Evolutionary conservation across 2,113 vertebrate genomes (phyloP).

Genomic region (Pomatostomus ruficeps): DNA sequence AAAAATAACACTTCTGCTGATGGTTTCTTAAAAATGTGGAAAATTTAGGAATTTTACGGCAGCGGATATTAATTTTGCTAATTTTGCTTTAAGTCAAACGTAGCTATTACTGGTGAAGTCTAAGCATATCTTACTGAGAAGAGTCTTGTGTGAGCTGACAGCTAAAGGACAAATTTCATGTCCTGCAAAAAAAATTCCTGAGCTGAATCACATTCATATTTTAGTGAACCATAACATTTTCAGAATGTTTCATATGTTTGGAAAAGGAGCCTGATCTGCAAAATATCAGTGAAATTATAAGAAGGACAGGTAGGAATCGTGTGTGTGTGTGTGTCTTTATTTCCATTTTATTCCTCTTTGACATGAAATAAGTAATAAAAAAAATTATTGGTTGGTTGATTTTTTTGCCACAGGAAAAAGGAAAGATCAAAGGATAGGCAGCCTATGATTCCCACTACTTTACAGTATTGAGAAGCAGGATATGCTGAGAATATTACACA

Average conservation of each 20-base stretch:
- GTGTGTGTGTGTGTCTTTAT: neutral
- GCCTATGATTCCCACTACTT: neutral
- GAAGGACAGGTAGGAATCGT: neutral
- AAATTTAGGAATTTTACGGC: neutral
- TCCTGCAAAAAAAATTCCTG: neutral
- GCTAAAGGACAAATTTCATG: neutral
- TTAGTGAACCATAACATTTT: neutral
- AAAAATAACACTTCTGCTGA: neutral
- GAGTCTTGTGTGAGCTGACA: neutral
- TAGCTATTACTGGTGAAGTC: neutral
- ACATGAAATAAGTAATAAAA: neutral
- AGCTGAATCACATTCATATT: neutral
- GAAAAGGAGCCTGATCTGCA: neutral
- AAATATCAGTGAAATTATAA: neutral
- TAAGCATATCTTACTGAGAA: neutral
- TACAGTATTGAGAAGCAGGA: neutral
- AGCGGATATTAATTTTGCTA: neutral
- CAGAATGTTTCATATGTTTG: neutral
- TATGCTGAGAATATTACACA: neutral
- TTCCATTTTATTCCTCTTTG: neutral
- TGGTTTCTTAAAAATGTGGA: neutral
- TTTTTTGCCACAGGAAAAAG: neutral
- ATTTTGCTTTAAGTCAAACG: neutral
- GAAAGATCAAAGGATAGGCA: neutral
- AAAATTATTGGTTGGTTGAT: accelerated